Percentiles rank a stretch among this genome's conserved stretches.
Conservation (phyloP, 2,888 invertebrate genomes). For the Allacma fusca region DNA sequence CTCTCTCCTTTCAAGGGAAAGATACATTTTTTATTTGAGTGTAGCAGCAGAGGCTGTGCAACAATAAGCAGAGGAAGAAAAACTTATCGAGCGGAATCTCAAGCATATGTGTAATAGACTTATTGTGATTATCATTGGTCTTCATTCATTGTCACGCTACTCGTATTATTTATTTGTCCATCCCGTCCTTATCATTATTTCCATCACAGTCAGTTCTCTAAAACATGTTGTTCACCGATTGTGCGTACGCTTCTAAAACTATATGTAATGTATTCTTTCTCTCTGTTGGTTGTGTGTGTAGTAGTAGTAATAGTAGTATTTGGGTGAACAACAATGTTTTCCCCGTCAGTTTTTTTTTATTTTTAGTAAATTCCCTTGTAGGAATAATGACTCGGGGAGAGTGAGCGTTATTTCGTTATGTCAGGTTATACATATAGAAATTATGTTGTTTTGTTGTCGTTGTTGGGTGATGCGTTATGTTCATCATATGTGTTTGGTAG, state of each 20-base stretch:
- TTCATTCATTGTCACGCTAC: conserved; percentile 38
- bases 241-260: not conserved
- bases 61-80: not conserved
- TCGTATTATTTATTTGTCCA: conserved; percentile 38
- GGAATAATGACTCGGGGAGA: too few relatives aligned
- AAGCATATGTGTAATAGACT: conserved; percentile 21
- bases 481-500: conserved; percentile 11
- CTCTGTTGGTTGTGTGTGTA: too few relatives aligned
- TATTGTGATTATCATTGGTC: conserved; percentile 27
- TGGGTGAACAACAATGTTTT: too few relatives aligned
- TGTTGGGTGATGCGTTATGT: not conserved
- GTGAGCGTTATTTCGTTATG: not conserved
- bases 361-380: too few relatives aligned
- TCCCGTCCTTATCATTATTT: conserved; percentile 38
- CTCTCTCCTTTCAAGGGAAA: not conserved
- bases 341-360: too few relatives aligned
- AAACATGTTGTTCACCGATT: conserved; percentile 1
- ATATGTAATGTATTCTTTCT: not conserved
- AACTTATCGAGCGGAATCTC: conserved; percentile 27
- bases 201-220: conserved; percentile 37
- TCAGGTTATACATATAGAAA: not conserved
- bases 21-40: not conserved
- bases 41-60: not conserved
- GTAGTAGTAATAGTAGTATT: too few relatives aligned
- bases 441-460: not conserved